phyloP scores from a whole-genome alignment of 2,888 invertebrate species.

The Piscicola geometra region DNA sequence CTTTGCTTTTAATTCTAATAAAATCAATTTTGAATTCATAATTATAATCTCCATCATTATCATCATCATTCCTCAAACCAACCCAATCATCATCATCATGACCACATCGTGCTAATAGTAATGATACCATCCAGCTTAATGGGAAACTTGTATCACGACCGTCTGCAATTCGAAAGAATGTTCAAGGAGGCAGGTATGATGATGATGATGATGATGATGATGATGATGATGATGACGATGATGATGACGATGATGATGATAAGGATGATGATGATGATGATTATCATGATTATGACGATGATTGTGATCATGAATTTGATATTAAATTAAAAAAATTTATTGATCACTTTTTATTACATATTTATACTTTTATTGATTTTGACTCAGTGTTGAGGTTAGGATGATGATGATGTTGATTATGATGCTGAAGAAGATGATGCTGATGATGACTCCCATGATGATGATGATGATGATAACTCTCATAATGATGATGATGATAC shows the following conservation, averaged over 20 bases:
- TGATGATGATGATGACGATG: neutral
- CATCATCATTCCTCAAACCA: neutral
- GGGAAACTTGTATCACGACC: conserved; percentile 73
- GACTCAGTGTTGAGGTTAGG: too few relatives aligned
- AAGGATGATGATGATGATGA: too few relatives aligned
- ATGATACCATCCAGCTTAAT: conserved; percentile 54
- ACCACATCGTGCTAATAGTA: neutral
- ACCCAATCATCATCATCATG: neutral
- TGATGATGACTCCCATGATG: too few relatives aligned
- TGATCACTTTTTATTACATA: too few relatives aligned
- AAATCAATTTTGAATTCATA: neutral
- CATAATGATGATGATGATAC: too few relatives aligned
- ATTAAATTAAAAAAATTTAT: too few relatives aligned
- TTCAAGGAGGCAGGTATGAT: conserved; percentile 65
- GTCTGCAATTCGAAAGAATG: conserved; percentile 75
- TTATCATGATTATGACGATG: too few relatives aligned
- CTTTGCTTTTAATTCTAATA: neutral
- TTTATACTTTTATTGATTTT: too few relatives aligned
- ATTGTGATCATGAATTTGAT: too few relatives aligned
- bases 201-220: neutral
- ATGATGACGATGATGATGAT: neutral
- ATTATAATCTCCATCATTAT: neutral
- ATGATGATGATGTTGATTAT: too few relatives aligned
- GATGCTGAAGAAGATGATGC: too few relatives aligned
- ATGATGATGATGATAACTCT: too few relatives aligned